Percentiles rank a stretch among this genome's conserved stretches.
phyloP scores from a whole-genome alignment of 2,888 invertebrate genomes.

The Drosophila monieri region DNA sequence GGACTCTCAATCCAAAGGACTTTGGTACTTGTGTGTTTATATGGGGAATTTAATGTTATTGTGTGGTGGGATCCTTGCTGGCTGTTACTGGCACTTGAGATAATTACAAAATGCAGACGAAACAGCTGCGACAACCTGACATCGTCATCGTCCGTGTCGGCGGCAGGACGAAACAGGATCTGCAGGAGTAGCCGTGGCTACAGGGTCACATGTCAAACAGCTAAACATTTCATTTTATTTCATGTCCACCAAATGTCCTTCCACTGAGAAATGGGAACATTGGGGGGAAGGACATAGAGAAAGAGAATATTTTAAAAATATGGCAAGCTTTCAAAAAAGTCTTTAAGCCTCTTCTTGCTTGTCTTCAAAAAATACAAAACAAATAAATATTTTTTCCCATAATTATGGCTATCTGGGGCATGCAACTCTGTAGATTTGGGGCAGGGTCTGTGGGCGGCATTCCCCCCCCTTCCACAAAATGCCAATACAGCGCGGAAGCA shows the following conservation, averaged over 20 bases:
- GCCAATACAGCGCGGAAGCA: conserved; percentile 32
- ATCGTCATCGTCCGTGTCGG: neutral
- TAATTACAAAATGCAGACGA: conserved; percentile 67
- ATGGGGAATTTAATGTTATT: neutral
- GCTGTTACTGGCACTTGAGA: conserved; percentile 67
- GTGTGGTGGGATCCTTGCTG: conserved; percentile 31
- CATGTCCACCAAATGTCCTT: conserved; percentile 8
- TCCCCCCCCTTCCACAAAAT: conserved; percentile 17
- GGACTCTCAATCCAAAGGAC: neutral
- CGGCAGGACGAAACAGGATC: neutral
- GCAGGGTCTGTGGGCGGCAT: neutral
- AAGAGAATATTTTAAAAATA: neutral
- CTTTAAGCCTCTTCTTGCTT: too few relatives aligned
- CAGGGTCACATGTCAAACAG: conserved; percentile 33
- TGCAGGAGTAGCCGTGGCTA: conserved; percentile 1
- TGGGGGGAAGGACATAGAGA: neutral
- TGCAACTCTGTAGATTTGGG: conserved; percentile 5
- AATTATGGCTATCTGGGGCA: conserved; percentile 29
- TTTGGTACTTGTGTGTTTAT: neutral
- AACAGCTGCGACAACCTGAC: conserved; percentile 23
- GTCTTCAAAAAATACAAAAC: too few relatives aligned
- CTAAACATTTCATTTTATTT: conserved; percentile 27
- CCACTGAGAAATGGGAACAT: conserved; percentile 1
- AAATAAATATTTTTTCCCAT: neutral
- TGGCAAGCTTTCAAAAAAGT: too few relatives aligned